A percentile compares a stretch with the other conserved stretches of the same genome.
phyloP scores from a whole-genome alignment of 2,113 vertebrate species.

The Illadopsis cleaveri region DNA sequence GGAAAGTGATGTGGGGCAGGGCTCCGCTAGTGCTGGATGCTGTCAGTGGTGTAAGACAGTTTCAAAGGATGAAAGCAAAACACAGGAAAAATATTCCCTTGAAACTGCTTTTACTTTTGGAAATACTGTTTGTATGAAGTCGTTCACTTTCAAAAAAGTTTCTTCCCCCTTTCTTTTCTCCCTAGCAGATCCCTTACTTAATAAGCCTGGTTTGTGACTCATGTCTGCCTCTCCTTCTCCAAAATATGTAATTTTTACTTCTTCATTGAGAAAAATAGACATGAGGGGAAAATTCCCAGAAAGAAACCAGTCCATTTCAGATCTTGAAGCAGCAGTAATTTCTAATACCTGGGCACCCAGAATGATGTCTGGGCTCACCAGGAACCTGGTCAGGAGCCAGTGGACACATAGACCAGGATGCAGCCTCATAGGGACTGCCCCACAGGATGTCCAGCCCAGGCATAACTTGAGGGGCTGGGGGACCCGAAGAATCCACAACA shows the following conservation, averaged over 20 bases:
- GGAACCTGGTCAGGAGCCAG: background rate
- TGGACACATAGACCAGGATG: background rate
- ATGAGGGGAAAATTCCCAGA: background rate
- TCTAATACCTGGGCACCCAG: background rate
- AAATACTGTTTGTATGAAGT: background rate
- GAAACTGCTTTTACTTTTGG: background rate
- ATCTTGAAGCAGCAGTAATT: background rate
- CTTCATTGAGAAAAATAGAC: background rate
- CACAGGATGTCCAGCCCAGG: background rate
- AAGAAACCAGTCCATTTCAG: background rate
- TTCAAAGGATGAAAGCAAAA: background rate
- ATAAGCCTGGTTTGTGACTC: background rate
- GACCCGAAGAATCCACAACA: background rate
- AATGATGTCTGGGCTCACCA: rapidly evolving
- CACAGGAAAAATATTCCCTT: background rate
- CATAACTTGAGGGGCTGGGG: too few species aligned
- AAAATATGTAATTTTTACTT: background rate
- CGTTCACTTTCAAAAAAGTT: background rate
- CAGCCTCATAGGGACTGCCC: background rate
- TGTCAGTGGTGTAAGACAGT: background rate
- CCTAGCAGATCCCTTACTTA: background rate
- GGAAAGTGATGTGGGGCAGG: background rate
- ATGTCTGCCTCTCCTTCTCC: background rate
- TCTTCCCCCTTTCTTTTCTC: background rate
- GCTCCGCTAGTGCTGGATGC: background rate